Base-by-base conservation (phyloP, 35 echinoderm and acorn worm species). In the Lytechinus variegatus region DNA sequence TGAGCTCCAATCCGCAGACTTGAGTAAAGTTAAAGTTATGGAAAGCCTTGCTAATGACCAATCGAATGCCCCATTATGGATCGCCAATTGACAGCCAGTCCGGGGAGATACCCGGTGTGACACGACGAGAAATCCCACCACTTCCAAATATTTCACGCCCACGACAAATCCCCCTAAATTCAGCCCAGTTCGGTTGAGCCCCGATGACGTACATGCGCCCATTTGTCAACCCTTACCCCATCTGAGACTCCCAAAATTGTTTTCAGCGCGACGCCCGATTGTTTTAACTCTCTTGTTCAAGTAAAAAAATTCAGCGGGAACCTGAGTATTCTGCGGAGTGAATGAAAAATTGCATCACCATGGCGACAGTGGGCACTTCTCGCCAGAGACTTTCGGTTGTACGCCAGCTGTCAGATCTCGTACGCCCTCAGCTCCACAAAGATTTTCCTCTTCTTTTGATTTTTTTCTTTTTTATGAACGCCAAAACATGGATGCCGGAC, bases 281-380 rank as follows among this genome's bases (percentile, higher is more conserved):
- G 92, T 93, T 93, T 93, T 55, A 93, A 93, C 92, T 93, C 56
- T 93, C 92, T 55, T 54, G 92, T 24, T 93, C 29, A 44, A 90
- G 9, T 12, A 24, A 93, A 54, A 10, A 90, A 90, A 57, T 11
- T 54, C 14, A 93, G 92, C 52, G 53, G 92, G 92, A 93, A 93
- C 16, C 13, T 54, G 92, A 93, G 92, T 55, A 93, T 57, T 54
- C 54, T 93, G 92, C 55, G n/a, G 92, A 93, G 92, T 93, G 92
- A 93, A 93, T 93, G 92, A 93, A 93, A 71, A 93, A 93, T 93
- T 93, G 92, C 92, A 93, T 93, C 92, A 93, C 92, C 92, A 93
- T 93, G 53, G 10, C 92, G 57, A 93, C 53, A 12, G 29, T 54
- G 92, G 57, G 29, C 53, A 93, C 92, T 57, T 54, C 55, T 93